Percentiles rank a stretch among this genome's conserved stretches.
These are phyloP conservation scores for Lycaon pictus DNA, from an alignment of 2,113 vertebrate species.

Conservation along the genomic window DNA sequence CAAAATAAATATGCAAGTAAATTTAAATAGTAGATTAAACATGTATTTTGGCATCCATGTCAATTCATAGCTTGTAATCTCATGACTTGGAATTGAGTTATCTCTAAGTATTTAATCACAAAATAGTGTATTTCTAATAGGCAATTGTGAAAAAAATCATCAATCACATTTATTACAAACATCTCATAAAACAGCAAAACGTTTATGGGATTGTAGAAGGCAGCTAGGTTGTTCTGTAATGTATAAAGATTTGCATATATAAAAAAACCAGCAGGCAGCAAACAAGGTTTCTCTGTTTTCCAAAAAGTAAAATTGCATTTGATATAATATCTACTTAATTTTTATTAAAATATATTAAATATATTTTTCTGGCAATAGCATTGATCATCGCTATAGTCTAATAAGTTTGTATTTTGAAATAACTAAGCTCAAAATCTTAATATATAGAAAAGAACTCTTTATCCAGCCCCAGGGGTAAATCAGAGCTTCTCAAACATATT, in stretches of 20 bases:
- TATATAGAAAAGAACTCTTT: constrained; percentile 40
- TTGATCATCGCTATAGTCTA: constrained; percentile 51
- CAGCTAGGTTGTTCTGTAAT: constrained; percentile 84
- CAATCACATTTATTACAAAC: constrained; percentile 89
- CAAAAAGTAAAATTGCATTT: constrained; percentile 84
- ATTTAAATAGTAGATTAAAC: constrained; percentile 81
- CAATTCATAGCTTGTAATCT: constrained; percentile 61
- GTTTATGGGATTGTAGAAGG: constrained; percentile 85
- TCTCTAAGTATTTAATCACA: constrained; percentile 84
- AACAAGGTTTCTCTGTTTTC: constrained; percentile 83
- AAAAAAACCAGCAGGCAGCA: constrained; percentile 86
- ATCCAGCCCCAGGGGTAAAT: constrained; percentile 64
- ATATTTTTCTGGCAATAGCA: constrained; percentile 76
- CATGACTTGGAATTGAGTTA: constrained; percentile 78
- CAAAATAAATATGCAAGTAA: constrained; percentile 84
- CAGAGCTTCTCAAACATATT: constrained; percentile 75
- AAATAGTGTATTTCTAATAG: constrained; percentile 87
- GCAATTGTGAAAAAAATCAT: constrained; percentile 86
- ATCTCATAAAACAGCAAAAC: constrained; percentile 88
- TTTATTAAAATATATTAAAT: constrained; percentile 81
- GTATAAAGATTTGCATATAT: constrained; percentile 86
- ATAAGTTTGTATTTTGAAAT: constrained; percentile 55
- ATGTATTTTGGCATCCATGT: constrained; percentile 66
- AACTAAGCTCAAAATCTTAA: constrained; percentile 43
- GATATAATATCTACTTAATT: constrained; percentile 82